A percentile compares a stretch with the other conserved stretches of the same genome.
Conservation (phyloP, 2,797 vertebrate genomes). For the Hydrolagus colliei region DNA sequence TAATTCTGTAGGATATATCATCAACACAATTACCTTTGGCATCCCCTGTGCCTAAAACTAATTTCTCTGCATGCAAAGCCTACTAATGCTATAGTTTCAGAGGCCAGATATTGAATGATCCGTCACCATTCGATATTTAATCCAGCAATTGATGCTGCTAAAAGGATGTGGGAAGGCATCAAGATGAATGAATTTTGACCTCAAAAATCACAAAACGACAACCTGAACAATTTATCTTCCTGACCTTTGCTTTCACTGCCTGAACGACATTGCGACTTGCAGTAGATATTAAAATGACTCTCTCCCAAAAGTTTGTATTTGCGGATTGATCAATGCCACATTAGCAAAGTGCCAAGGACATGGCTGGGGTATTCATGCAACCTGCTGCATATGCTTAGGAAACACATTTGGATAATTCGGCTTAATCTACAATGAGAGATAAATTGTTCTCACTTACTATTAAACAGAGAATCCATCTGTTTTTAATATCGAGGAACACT, state of each 20-base stretch:
- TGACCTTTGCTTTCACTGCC: constrained; percentile 49
- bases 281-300: constrained; percentile 61
- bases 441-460: constrained; percentile 44
- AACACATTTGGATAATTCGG: constrained; percentile 47
- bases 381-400: constrained; percentile 49
- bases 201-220: constrained; percentile 81
- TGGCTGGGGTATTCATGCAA: constrained; percentile 50
- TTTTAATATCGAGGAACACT: constrained; percentile 40
- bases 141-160: constrained; percentile 76
- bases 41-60: constrained; percentile 48
- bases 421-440: constrained; percentile 44
- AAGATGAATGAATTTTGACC: constrained; percentile 90
- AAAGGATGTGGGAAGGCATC: constrained; percentile 79
- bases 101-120: constrained; percentile 62
- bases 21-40: constrained; percentile 61
- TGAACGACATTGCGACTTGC: constrained; percentile 47
- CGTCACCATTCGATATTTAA: constrained; percentile 79
- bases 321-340: constrained; percentile 70
- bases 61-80: constrained; percentile 55
- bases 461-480: constrained; percentile 55
- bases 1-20: constrained; percentile 61
- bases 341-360: constrained; percentile 56
- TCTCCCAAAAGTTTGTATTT: constrained; percentile 51
- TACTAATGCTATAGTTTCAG: constrained; percentile 53
- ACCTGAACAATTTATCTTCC: constrained; percentile 82